Conservation (phyloP, 2,888 invertebrate genomes). For the Eupithecia exiguata region DNA sequence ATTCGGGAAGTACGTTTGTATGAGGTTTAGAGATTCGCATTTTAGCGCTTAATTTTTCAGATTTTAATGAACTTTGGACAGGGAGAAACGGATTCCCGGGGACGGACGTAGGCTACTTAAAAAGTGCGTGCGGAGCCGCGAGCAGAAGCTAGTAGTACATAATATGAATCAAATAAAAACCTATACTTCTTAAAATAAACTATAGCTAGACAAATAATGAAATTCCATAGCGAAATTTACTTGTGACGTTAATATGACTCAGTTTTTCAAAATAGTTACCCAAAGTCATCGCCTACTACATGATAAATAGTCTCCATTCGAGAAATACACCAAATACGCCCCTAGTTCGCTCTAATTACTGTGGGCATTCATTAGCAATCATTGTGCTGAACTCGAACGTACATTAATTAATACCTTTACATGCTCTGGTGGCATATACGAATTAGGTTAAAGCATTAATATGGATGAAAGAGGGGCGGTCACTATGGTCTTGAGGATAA, state of each 20-base stretch:
- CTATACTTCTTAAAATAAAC: background rate
- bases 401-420: background rate
- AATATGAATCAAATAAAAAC: background rate
- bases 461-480: background rate
- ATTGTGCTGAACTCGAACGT: constrained; percentile 9
- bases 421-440: background rate
- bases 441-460: background rate
- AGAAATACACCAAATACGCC: background rate
- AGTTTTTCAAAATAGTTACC: background rate
- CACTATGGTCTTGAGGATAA: background rate
- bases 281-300: background rate
- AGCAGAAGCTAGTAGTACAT: no score
- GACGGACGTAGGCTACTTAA: no score
- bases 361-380: constrained; percentile 7
- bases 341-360: background rate
- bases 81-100: no score
- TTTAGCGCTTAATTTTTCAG: no score
- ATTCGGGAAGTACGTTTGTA: no score
- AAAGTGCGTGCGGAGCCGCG: no score
- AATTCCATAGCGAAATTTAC: background rate
- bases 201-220: background rate
- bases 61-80: no score
- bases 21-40: no score
- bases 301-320: background rate
- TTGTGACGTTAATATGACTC: background rate